Base-by-base conservation (phyloP, 2,797 vertebrate genomes). In the Gymnoscopelus microlampas region DNA sequence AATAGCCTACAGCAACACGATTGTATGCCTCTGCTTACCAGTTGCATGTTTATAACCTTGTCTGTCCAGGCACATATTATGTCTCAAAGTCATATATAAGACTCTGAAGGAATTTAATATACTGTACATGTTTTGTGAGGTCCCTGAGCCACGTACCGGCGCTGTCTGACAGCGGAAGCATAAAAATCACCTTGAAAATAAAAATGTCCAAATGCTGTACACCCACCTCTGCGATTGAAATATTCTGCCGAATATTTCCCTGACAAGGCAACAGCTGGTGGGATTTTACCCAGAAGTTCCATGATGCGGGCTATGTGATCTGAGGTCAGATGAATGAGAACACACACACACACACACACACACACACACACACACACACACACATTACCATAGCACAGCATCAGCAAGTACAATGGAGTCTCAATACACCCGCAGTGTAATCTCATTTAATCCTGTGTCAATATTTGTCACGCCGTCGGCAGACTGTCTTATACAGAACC, bases 261-360 rank as follows among this genome's bases (percentile, higher is more conserved):
- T 6, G 92, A 94, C 56, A 93, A 78, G 58, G 90, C 89, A 19
- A 94, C 85, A 67, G 87, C 83, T 48, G 88, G 80, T 59, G 95
- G 95, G 63, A 97, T 95, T 85, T 89, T 94, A 61, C 95, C 95
- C 23, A 97, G 88, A 68, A 96, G 93, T 71, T 95, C 94, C 26
- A 93, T 92, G 68, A 97, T 95, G 71, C 92, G 87, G 72, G 93
- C 94, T 56, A 97, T 91, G 0, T 97, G 96, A 83, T 96, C 96
- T 97, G 79, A 71, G 39, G 70, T 50, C 35, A 19, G 68, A 76
- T 10, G 29, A 67, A 77, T 26, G 70, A 47, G 66, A 54, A 58
- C 58, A 70, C 32, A 63, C 32, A 76, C 35, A 62, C 48, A 32
- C 8, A 65, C 19, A 13, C 6, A 49, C 15, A 49, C 60, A 47